Evolutionary conservation across 2,113 vertebrate genomes (phyloP).

Genomic region (Poicephalus gulielmi): DNA sequence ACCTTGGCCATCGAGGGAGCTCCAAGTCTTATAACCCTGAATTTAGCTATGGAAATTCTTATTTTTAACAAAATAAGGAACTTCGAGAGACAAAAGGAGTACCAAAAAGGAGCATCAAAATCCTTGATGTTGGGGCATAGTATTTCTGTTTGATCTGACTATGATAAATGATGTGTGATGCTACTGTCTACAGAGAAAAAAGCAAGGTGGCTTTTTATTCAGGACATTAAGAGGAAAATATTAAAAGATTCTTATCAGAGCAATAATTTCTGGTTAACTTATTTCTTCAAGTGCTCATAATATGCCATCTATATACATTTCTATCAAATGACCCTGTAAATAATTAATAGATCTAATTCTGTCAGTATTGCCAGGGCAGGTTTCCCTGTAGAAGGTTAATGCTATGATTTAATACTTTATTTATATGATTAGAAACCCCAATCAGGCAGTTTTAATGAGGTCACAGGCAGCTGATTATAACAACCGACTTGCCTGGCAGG

Average conservation of each 20-base stretch:
- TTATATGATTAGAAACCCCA: constrained; percentile 51
- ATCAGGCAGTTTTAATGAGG: constrained; percentile 52
- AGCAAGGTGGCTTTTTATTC: constrained; percentile 23
- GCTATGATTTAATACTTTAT: constrained; percentile 64
- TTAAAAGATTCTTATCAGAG: not conserved
- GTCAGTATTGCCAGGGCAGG: constrained; percentile 47
- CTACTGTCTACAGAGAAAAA: not conserved
- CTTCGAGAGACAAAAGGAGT: not conserved
- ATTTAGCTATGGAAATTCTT: not conserved
- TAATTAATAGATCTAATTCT: constrained; percentile 69
- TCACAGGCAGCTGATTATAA: not conserved
- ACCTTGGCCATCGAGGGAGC: not conserved
- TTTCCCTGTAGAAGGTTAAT: constrained; percentile 65
- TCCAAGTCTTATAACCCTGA: not conserved
- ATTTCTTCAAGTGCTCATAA: constrained; percentile 43
- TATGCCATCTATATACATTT: constrained; percentile 55
- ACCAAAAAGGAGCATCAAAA: not conserved
- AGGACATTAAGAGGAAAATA: constrained; percentile 19
- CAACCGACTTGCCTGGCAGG: not conserved
- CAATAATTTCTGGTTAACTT: constrained; percentile 51
- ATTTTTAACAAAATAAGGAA: not conserved
- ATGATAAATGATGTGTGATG: not conserved
- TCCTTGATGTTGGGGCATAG: not conserved
- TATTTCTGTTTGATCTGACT: not conserved
- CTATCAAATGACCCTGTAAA: constrained; percentile 61